Base-by-base conservation (phyloP, 2,797 vertebrate species). In the Sebastes matsubarae region DNA sequence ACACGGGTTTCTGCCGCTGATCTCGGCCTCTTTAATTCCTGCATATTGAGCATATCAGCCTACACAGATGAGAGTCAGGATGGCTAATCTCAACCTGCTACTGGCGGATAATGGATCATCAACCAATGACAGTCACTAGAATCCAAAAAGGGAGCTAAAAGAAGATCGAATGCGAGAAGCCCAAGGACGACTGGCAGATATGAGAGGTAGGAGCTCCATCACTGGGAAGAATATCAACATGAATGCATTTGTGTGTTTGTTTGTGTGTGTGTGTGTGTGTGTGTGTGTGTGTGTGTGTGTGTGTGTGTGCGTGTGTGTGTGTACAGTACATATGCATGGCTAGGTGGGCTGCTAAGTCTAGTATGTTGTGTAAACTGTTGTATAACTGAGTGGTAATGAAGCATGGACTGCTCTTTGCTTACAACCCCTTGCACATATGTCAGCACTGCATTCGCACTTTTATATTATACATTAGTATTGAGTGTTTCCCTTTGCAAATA, bases 161-260 rank as follows among this genome's bases (percentile, higher is more conserved):
- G 82, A 88, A 77, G 72, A 83, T 50, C 59, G 38, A 83, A 76
- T 5, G 74, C 85, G 72, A 87, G 83, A 8, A 54, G 77, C 76
- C 74, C 82, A 74, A 84, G 84, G 88, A 91, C 86, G 16, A 79
- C 72, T 71, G 86, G 91, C 89, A 95, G 94, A 90, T 81, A 96
- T 96, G 96, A 95, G 88, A 96, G 96, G 96, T 96, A 95, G 86
- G 95, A 77, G 61, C 42, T 72, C 14, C 55, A 81, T 84, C 65
- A 52, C 46, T 10, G 22, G 66, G 52, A 61, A 55, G 30, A 67
- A 57, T 30, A 57, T 77, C n/a, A 72, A 68, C 18, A 27, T 63
- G 3, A 20, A n/a, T 66, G 27, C n/a, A 55, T 77, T 32, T 78
- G 32, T 59, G 30, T 34, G 0, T 63, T 11, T 29, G 32, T 68